Conservation (phyloP, 2,797 vertebrate genomes). For the Chaenodraco wilsoni region DNA sequence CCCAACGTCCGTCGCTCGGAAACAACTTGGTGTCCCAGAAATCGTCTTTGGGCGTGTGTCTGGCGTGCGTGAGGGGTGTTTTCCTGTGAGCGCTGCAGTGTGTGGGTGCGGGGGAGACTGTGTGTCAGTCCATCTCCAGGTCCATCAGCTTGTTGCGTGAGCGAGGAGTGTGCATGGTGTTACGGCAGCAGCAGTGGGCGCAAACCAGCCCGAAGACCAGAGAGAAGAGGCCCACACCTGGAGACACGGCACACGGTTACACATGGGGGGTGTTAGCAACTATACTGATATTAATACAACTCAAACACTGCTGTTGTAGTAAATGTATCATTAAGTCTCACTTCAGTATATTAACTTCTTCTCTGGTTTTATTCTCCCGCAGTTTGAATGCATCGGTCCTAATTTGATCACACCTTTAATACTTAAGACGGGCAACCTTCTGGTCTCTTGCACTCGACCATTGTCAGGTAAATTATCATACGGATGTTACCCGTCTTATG, state of each 20-base stretch:
- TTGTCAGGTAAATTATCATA: too few relatives aligned
- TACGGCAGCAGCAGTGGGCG: constrained; percentile 92
- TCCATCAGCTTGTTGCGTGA: constrained; percentile 92
- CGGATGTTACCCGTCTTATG: too few relatives aligned
- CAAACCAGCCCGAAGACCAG: constrained; percentile 93
- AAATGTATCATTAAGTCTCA: too few relatives aligned
- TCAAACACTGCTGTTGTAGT: background rate
- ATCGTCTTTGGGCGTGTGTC: constrained; percentile 61
- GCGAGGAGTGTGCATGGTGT: constrained; percentile 76
- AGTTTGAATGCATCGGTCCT: too few relatives aligned
- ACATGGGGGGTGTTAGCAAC: background rate
- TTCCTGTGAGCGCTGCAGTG: constrained; percentile 70
- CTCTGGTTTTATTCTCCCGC: too few relatives aligned
- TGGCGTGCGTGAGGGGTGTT: constrained; percentile 50
- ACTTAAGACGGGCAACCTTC: too few relatives aligned
- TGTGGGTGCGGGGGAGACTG: constrained; percentile 61
- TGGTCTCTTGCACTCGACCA: too few relatives aligned
- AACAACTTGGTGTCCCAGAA: constrained; percentile 77
- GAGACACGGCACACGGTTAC: constrained; percentile 2
- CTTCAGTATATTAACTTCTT: too few relatives aligned
- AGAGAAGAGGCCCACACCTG: constrained; percentile 89
- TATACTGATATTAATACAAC: background rate
- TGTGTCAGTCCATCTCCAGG: constrained; percentile 94
- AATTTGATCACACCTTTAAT: too few relatives aligned
- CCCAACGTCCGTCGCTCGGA: constrained; percentile 64